Percentiles rank a stretch among this genome's conserved stretches.
Conservation (phyloP, 2,888 invertebrate species). For the Tenthredo distinguenda region DNA sequence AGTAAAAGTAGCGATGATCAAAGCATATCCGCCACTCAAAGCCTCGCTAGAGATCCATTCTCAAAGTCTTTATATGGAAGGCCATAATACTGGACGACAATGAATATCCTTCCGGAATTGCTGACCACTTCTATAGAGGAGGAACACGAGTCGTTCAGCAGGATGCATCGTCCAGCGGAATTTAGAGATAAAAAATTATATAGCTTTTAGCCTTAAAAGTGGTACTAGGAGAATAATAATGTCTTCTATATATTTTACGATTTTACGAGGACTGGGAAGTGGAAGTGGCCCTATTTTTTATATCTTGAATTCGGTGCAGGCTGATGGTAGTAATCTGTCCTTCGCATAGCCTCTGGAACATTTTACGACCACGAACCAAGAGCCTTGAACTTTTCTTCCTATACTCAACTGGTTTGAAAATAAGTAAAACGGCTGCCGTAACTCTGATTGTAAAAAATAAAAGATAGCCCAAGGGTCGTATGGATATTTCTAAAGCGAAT, state of each 20-base stretch:
- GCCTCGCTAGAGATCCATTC: neutral
- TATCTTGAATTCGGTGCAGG: slow-evolving; percentile 37
- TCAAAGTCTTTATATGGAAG: slow-evolving; percentile 33
- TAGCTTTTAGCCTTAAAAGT: slow-evolving; percentile 26
- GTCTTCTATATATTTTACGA: slow-evolving; percentile 39
- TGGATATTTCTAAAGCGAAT: neutral
- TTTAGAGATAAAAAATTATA: slow-evolving; percentile 40
- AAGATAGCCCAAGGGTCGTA: neutral
- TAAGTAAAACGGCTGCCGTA: neutral
- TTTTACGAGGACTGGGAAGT: slow-evolving; percentile 1
- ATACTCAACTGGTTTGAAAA: neutral
- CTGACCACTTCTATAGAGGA: slow-evolving; percentile 28
- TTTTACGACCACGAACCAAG: slow-evolving; percentile 23
- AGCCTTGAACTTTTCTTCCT: neutral
- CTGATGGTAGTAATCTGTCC: slow-evolving; percentile 24
- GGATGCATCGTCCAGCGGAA: neutral
- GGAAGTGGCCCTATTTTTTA: slow-evolving; percentile 28
- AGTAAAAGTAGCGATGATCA: neutral
- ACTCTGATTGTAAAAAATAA: neutral
- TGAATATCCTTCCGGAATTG: slow-evolving; percentile 30
- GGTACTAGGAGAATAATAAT: slow-evolving; percentile 26
- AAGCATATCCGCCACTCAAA: slow-evolving; percentile 1
- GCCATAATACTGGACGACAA: slow-evolving; percentile 18
- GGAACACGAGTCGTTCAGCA: slow-evolving; percentile 4
- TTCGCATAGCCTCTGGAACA: neutral